Evolutionary conservation across 1,140 invertebrate species (phyloP).

Genomic region (Scaptomyza hsui): DNA sequence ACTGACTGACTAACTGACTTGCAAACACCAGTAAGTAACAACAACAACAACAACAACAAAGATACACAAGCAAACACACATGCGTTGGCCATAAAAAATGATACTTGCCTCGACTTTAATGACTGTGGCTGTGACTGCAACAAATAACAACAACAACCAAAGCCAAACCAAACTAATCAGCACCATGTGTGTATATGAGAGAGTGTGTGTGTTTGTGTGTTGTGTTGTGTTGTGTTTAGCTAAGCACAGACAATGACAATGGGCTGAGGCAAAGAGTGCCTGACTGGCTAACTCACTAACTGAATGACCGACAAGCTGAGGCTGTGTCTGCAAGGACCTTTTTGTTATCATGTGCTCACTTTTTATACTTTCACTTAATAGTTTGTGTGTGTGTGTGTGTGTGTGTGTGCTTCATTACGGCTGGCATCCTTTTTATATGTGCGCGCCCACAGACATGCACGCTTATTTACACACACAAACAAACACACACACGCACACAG

Average conservation of each 20-base stretch:
- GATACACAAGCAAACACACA: conserved; percentile 32
- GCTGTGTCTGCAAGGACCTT: conserved; percentile 64
- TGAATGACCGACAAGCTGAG: conserved; percentile 28
- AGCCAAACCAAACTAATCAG: conserved; percentile 69
- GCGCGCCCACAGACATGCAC: conserved; percentile 59
- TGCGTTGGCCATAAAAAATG: conserved; percentile 68
- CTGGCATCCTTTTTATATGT: conserved; percentile 65
- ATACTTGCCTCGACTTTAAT: conserved; percentile 79
- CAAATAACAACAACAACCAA: conserved; percentile 29
- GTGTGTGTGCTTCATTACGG: conserved; percentile 51
- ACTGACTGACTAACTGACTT: conserved; percentile 67
- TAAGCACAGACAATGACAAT: conserved; percentile 72
- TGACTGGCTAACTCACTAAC: conserved; percentile 31
- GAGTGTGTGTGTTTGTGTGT: conserved; percentile 18
- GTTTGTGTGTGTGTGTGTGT: conserved; percentile 62
- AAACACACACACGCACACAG: conserved; percentile 30
- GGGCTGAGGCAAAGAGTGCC: conserved; percentile 26
- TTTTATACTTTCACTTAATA: conserved; percentile 79
- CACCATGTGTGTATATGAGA: conserved; percentile 36
- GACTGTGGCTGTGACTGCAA: conserved; percentile 65
- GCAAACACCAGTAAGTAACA: conserved; percentile 40
- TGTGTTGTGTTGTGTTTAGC: conserved; percentile 54
- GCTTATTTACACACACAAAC: conserved; percentile 50
- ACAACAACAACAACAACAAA: conserved; percentile 30
- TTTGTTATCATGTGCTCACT: conserved; percentile 74